These are phyloP conservation scores for Xanthia icteritia DNA, from an alignment of 2,888 invertebrate genomes.

Conservation along the genomic window DNA sequence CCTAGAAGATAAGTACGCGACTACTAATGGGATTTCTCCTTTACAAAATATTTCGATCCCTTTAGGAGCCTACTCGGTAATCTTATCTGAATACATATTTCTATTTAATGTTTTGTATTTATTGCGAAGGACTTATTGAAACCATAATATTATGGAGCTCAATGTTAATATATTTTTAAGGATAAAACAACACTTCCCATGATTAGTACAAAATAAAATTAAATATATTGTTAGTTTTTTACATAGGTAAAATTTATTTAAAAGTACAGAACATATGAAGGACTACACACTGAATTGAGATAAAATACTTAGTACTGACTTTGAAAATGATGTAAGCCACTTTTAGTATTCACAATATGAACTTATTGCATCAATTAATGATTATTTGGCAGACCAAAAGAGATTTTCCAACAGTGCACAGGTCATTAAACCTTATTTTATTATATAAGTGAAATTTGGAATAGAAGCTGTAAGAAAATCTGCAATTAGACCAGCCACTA, in stretches of 20 bases:
- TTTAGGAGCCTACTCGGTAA: conserved; percentile 19
- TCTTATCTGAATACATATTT: conserved; percentile 34
- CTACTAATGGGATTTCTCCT: conserved; percentile 33
- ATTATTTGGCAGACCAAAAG: conserved; percentile 90
- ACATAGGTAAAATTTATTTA: conserved; percentile 90
- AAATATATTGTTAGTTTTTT: conserved; percentile 91
- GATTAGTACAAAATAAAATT: conserved; percentile 91
- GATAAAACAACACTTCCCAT: conserved; percentile 91
- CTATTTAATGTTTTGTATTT: conserved; percentile 39
- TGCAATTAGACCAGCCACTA: conserved; percentile 90
- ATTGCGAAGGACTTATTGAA: conserved; percentile 81
- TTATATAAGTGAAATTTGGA: conserved; percentile 89
- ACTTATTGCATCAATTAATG: conserved; percentile 89
- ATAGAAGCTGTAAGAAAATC: conserved; percentile 91
- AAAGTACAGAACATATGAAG: conserved; percentile 90
- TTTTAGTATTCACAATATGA: conserved; percentile 90
- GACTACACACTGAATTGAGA: conserved; percentile 90
- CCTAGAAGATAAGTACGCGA: conserved; percentile 28
- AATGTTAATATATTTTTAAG: conserved; percentile 91
- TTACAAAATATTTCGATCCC: conserved; percentile 26
- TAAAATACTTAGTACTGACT: conserved; percentile 89
- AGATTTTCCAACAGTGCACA: conserved; percentile 91
- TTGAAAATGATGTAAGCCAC: conserved; percentile 90
- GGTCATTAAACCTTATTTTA: conserved; percentile 87
- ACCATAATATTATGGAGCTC: conserved; percentile 89